phyloP scores from a whole-genome alignment of 2,888 invertebrate species.

The Polymixis lichenea region DNA sequence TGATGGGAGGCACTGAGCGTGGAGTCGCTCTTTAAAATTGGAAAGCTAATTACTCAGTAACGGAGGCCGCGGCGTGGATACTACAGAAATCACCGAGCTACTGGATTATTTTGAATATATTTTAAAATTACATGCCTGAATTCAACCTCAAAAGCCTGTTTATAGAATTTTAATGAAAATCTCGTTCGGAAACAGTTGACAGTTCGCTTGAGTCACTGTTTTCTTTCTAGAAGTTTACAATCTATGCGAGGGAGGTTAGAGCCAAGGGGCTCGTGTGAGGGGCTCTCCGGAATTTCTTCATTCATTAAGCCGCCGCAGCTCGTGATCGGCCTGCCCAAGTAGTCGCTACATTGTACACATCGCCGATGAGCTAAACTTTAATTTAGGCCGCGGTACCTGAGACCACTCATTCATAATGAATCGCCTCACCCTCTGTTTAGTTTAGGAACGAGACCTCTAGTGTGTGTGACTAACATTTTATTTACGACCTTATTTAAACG shows the following conservation, averaged over 20 bases:
- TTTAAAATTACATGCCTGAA: constrained; percentile 45
- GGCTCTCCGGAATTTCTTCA: constrained; percentile 86
- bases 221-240: constrained; percentile 77
- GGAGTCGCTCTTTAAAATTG: constrained; percentile 86
- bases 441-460: constrained; percentile 74
- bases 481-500: constrained; percentile 72
- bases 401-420: constrained; percentile 85
- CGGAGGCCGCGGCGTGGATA: constrained; percentile 76
- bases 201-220: constrained; percentile 65
- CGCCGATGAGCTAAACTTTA: constrained; percentile 86
- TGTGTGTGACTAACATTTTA: constrained; percentile 85
- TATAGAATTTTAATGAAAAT: constrained; percentile 47
- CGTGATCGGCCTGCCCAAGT: constrained; percentile 86
- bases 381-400: constrained; percentile 85
- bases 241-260: constrained; percentile 77
- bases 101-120: constrained; percentile 66
- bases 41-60: constrained; percentile 87
- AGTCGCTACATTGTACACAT: constrained; percentile 81
- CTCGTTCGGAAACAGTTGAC: constrained; percentile 54
- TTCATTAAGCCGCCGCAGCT: constrained; percentile 86
- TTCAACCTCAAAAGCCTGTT: constrained; percentile 21
- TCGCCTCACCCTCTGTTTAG: constrained; percentile 83
- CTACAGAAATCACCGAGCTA: constrained; percentile 77
- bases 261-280: constrained; percentile 80
- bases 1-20: constrained; percentile 82